A percentile compares a stretch with the other conserved stretches of the same genome.
Evolutionary conservation across 2,113 vertebrate genomes (phyloP).

Genomic region (Phrynosoma blainvillii): DNA sequence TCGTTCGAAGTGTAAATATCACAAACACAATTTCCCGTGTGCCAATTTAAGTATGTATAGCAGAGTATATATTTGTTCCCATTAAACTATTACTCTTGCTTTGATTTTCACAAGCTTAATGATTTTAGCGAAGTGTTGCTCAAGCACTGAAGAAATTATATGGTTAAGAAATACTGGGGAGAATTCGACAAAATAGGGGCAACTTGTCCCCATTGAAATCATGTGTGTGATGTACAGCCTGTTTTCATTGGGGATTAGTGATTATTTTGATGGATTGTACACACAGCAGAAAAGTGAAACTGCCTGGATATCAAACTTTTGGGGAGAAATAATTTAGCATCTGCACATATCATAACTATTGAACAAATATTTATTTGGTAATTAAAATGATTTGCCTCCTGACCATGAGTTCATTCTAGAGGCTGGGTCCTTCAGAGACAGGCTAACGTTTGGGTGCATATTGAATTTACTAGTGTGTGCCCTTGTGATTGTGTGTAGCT

Average conservation of each 20-base stretch:
- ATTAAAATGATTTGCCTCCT: neutral
- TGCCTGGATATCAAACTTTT: constrained; percentile 47
- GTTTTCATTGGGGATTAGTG: neutral
- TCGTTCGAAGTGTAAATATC: neutral
- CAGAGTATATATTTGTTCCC: neutral
- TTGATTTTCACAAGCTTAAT: neutral
- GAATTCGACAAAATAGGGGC: neutral
- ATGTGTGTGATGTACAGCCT: neutral
- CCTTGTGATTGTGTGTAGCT: neutral
- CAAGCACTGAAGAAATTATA: neutral
- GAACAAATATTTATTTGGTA: constrained; percentile 9
- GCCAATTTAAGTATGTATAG: neutral
- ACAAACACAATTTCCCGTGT: neutral
- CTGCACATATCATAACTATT: neutral
- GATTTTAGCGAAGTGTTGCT: neutral
- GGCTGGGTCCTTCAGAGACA: constrained; percentile 38
- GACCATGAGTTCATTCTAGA: neutral
- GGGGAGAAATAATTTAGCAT: neutral
- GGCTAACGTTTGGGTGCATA: constrained; percentile 41
- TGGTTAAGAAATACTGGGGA: neutral
- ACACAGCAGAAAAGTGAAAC: constrained; percentile 29
- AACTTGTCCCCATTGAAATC: neutral
- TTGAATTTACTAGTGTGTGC: constrained; percentile 15
- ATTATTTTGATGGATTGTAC: neutral
- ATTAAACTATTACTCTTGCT: neutral